Conservation (phyloP, 2,797 vertebrate genomes). For the Cuculus canorus region DNA sequence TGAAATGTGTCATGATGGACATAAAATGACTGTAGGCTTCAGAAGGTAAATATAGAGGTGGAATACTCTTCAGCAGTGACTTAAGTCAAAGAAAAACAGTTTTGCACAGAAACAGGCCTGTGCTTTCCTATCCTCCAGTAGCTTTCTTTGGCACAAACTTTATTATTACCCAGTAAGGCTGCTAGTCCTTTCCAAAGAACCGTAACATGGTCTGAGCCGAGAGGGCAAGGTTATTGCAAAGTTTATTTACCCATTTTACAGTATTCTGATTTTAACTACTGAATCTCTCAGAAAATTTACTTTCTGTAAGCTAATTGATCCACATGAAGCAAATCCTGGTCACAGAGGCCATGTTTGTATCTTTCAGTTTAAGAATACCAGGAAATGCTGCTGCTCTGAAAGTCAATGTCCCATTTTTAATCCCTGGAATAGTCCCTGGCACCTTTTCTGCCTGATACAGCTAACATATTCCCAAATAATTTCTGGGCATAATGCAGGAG, state of each 20-base stretch:
- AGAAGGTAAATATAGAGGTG: background rate
- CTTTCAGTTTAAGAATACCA: background rate
- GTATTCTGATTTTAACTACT: background rate
- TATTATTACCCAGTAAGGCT: background rate
- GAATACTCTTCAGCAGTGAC: background rate
- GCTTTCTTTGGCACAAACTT: background rate
- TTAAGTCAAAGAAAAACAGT: background rate
- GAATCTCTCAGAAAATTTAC: background rate
- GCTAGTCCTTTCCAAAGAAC: background rate
- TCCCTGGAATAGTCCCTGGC: background rate
- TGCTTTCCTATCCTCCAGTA: background rate
- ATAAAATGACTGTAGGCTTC: slow-evolving; percentile 1
- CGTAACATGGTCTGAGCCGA: background rate
- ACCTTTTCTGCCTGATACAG: background rate
- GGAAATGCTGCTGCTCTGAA: background rate
- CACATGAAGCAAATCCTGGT: background rate
- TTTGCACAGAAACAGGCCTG: background rate
- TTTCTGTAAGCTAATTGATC: background rate
- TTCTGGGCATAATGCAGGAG: background rate
- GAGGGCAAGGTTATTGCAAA: background rate
- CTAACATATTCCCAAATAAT: background rate
- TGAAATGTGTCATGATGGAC: slow-evolving; percentile 70
- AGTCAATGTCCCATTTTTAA: background rate
- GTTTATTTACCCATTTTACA: background rate
- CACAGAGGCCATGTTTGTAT: background rate